phyloP scores from a whole-genome alignment of 2,888 invertebrate genomes.

The Tubulanus polymorphus region DNA sequence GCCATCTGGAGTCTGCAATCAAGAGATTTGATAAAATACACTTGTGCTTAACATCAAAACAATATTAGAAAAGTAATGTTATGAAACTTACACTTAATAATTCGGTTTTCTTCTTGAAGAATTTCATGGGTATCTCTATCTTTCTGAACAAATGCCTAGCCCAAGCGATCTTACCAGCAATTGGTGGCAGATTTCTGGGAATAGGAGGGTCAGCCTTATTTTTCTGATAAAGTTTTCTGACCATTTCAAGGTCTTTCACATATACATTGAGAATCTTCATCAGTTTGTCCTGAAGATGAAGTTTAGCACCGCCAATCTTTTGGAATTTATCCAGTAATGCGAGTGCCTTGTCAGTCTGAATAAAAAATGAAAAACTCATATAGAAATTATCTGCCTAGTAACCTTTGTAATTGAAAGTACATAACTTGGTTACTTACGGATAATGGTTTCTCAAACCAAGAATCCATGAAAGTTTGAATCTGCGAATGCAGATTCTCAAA shows the following conservation, averaged over 20 bases:
- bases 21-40: background rate
- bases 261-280: constrained; percentile 50
- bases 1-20: constrained; percentile 42
- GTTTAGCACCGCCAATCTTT: constrained; percentile 43
- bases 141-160: constrained; percentile 75
- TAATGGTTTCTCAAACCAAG: constrained; percentile 45
- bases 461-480: constrained; percentile 66
- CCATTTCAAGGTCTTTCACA: constrained; percentile 81
- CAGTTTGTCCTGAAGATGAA: constrained; percentile 54
- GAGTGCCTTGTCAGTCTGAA: constrained; percentile 51
- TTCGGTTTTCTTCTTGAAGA: constrained; percentile 49
- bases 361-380: constrained; percentile 8
- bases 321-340: constrained; percentile 51
- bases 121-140: constrained; percentile 74
- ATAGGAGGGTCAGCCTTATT: constrained; percentile 85
- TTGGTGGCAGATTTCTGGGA: constrained; percentile 83
- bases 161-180: constrained; percentile 77
- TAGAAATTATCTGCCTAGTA: no score
- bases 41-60: background rate
- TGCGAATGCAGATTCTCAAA: constrained; percentile 60
- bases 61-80: no score
- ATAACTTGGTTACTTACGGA: constrained; percentile 45
- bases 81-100: constrained; percentile 44
- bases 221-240: constrained; percentile 69
- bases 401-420: no score